Evolutionary conservation across 2,797 vertebrate genomes (phyloP), one percentile per base, ranked within the genome.

Genomic region (Parotocinclus haroldoi): DNA sequence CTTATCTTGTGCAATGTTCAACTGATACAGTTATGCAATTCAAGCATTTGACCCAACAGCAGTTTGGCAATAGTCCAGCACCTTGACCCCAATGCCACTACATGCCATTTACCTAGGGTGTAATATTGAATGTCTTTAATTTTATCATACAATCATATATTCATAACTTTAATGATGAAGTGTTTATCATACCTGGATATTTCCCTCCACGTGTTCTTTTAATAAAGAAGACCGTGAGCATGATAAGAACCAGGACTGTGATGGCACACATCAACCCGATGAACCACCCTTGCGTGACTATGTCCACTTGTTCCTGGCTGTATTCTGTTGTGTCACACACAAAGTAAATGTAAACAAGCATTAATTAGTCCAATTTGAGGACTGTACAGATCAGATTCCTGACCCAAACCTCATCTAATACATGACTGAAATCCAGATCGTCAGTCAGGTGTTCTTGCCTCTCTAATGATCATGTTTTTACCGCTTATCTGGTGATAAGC

Each of bases 261-360:
- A 98, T 90, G n/a, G 96, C 97, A 4, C 96, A 99, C 97, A 99
- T 99, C 53, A 98, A 90, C 57, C 97, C 97, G 1, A 99, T 98
- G 87, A 99, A 98, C 97, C 97, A 99, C 71, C 97, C 97, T 83
- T 98, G 94, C 3, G 96, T 99, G 63, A 94, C 87, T 51, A 98
- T 94, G 89, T 98, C 95, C 51, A 96, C 93, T 63, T 97, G 96
- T 70, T 94, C 95, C 80, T 93, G 94, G 77, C 94, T 94, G 45
- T 95, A 94, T 46, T 90, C 97, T 99, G 87, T 0, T n/a, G n/a
- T n/a, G n/a, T 44, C 39, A 68, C 6, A 63, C n/a, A 58, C 40
- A 63, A 17, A 54, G 46, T 64, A 51, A 58, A 12, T 38, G 3
- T 37, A 16, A 14, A 11, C 38, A 40, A 40, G 10, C 40, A 42